A percentile compares a stretch with the other conserved stretches of the same genome.
phyloP scores from a whole-genome alignment of 2,888 invertebrate genomes.

The Agonopterix arenella region DNA sequence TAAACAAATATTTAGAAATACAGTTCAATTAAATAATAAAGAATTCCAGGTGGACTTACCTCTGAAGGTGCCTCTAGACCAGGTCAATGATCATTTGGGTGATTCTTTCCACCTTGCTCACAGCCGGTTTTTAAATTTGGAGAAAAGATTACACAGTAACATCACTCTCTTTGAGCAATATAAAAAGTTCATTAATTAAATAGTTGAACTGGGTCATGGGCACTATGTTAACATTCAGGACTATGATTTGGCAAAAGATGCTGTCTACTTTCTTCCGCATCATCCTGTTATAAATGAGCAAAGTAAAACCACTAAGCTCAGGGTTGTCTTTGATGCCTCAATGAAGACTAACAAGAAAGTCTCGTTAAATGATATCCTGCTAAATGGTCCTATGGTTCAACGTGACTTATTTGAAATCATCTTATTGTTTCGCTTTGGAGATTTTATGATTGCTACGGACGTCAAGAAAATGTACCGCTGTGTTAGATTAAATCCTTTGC shows the following conservation, averaged over 20 bases:
- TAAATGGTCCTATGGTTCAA: conserved; percentile 12
- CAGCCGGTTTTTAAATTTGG: conserved; percentile 8
- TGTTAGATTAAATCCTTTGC: neutral
- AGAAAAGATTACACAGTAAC: conserved; percentile 8
- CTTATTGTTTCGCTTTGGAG: conserved; percentile 17
- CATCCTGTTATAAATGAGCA: neutral
- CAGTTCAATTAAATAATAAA: conserved; percentile 7
- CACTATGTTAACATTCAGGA: neutral
- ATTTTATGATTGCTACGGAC: conserved; percentile 13
- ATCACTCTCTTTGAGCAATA: conserved; percentile 2
- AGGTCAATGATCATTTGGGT: conserved; percentile 1
- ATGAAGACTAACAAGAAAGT: neutral
- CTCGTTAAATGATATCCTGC: conserved; percentile 5
- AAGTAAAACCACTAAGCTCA: neutral
- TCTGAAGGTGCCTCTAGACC: conserved; percentile 7
- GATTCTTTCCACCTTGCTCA: conserved; percentile 9
- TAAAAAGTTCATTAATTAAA: conserved; percentile 9
- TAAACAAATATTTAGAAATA: no score
- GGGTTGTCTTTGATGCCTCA: conserved; percentile 1
- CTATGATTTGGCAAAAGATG: conserved; percentile 1
- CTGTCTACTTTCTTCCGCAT: conserved; percentile 9
- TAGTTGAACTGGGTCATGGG: conserved; percentile 8
- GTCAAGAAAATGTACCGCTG: conserved; percentile 16
- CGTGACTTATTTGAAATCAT: conserved; percentile 16
- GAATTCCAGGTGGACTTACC: conserved; percentile 12